Evolutionary conservation across 1,140 invertebrate species (phyloP).

Genomic region (Aphelenchoides fujianensis): DNA sequence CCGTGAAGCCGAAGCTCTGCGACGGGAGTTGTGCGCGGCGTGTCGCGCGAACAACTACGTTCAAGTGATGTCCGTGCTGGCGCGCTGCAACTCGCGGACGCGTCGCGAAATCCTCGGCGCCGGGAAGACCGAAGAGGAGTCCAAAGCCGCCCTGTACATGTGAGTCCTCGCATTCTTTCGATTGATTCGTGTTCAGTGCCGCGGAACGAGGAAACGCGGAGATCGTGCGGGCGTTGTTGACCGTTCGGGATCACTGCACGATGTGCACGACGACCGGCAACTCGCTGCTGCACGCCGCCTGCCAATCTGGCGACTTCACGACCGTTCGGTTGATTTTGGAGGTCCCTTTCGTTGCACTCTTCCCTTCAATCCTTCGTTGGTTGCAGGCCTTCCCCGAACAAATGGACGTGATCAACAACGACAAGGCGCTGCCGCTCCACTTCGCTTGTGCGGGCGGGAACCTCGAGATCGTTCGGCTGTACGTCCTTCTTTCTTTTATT

Average conservation of each 20-base stretch:
- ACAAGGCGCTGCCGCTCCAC: slow-evolving; percentile 86
- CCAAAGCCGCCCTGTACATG: slow-evolving; percentile 39
- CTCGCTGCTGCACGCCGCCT: slow-evolving; percentile 84
- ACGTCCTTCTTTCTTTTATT: background rate
- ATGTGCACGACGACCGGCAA: slow-evolving; percentile 84
- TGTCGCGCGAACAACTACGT: slow-evolving; percentile 43
- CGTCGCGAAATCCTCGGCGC: slow-evolving; percentile 31
- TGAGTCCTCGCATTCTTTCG: slow-evolving; percentile 21
- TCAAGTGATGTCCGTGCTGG: slow-evolving; percentile 29
- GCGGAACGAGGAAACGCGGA: slow-evolving; percentile 71
- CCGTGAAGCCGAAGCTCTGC: slow-evolving; percentile 29
- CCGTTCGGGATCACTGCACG: slow-evolving; percentile 78
- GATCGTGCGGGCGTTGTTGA: slow-evolving; percentile 76
- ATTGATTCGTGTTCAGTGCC: slow-evolving; percentile 26
- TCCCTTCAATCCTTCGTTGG: no score
- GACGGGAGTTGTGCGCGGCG: slow-evolving; percentile 41
- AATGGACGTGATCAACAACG: slow-evolving; percentile 76
- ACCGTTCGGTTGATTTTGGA: slow-evolving; percentile 77
- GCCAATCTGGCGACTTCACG: slow-evolving; percentile 68
- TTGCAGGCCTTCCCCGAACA: background rate
- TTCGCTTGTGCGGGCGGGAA: slow-evolving; percentile 85
- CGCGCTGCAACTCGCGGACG: slow-evolving; percentile 22
- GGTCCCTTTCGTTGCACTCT: no score
- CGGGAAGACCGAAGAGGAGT: slow-evolving; percentile 28
- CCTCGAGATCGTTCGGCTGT: slow-evolving; percentile 61